A percentile compares a stretch with the other conserved stretches of the same genome.
phyloP scores from a whole-genome alignment of 2,888 invertebrate genomes.

The Drosophila prostipennis region DNA sequence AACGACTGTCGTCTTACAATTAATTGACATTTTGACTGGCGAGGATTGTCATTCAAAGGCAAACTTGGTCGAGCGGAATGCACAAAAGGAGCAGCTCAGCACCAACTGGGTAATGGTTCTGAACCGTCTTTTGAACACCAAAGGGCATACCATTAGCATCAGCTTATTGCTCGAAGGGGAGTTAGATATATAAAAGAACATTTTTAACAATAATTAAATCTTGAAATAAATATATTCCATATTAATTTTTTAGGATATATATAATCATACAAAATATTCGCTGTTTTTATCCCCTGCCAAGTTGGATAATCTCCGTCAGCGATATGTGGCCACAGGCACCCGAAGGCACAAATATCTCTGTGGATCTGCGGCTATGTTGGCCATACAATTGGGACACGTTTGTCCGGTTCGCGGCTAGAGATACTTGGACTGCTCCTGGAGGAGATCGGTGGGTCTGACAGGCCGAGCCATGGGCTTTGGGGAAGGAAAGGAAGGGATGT shows the following conservation, averaged over 20 bases:
- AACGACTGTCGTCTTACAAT: slow-evolving; percentile 70
- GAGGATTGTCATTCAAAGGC: slow-evolving; percentile 75
- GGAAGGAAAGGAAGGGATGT: slow-evolving; percentile 24
- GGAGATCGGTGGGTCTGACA: slow-evolving; percentile 7
- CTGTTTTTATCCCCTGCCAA: slow-evolving; percentile 7
- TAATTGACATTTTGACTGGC: slow-evolving; percentile 76
- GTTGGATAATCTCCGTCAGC: slow-evolving; percentile 65
- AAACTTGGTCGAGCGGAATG: slow-evolving; percentile 24
- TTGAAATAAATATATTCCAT: too few relatives aligned
- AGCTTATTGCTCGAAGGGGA: too few relatives aligned
- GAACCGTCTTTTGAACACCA: neutral
- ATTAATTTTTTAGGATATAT: too few relatives aligned
- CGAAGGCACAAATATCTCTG: slow-evolving; percentile 9
- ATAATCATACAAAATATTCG: too few relatives aligned
- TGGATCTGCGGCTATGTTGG: slow-evolving; percentile 3
- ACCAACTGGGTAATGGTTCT: neutral
- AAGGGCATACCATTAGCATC: neutral
- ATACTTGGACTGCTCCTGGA: slow-evolving; percentile 3
- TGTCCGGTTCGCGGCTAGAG: slow-evolving; percentile 15
- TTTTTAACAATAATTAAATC: too few relatives aligned
- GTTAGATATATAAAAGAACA: too few relatives aligned
- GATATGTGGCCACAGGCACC: too few relatives aligned
- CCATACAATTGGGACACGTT: slow-evolving; percentile 40
- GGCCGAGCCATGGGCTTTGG: slow-evolving; percentile 11
- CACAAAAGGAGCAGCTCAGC: slow-evolving; percentile 12